Base-by-base conservation (phyloP, 2,888 invertebrate species). In the Maniola hyperantus region DNA sequence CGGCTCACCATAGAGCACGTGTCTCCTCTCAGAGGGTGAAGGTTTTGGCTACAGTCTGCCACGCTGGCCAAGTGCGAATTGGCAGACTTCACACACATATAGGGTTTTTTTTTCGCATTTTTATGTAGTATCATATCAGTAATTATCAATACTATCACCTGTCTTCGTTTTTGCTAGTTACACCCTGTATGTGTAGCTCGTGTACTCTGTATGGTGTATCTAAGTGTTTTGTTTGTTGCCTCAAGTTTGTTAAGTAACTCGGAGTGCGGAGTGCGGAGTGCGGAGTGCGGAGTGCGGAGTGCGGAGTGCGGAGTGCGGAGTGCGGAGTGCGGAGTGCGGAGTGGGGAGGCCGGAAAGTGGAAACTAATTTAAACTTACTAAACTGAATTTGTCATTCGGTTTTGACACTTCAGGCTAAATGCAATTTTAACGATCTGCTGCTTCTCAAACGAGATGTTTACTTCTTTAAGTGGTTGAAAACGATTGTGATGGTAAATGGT, bases 341-440 rank as follows among this genome's bases (percentile, higher is more conserved):
- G 71, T 42, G 13, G 34, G 13, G 54, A 11, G 54, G 46, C 34
- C 51, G 46, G 54, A 46, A 63, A 54, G 42, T 20, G 57, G 64
- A 65, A 73, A 71, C 71, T 73, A 72, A 78, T 79, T 69, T 73
- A 73, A 78, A 78, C 73, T 77, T 79, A 46, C 66, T 64, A 70
- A 74, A 76, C 74, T 69, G 72, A 74, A 73, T 75, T 75, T 71
- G 73, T 73, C 65, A 71, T 64, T 64, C 34, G 58, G 34, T 39
- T 54, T 51, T 59, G 55, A 60, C 54, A 50, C 64, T 60, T 48
- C 2, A 6, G 15, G 6, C 58, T 39, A 57, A 67, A 64, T 64
- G 60, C 60, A 64, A 54, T 65, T 55, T 61, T 60, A 63, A 20
- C 53, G 63, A 44, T 13, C 39, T n/a, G 51, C 59, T 53, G n/a